Percentiles rank a stretch among this genome's conserved stretches.
phyloP scores from a whole-genome alignment of 2,113 vertebrate species.

The Pao palembangensis region DNA sequence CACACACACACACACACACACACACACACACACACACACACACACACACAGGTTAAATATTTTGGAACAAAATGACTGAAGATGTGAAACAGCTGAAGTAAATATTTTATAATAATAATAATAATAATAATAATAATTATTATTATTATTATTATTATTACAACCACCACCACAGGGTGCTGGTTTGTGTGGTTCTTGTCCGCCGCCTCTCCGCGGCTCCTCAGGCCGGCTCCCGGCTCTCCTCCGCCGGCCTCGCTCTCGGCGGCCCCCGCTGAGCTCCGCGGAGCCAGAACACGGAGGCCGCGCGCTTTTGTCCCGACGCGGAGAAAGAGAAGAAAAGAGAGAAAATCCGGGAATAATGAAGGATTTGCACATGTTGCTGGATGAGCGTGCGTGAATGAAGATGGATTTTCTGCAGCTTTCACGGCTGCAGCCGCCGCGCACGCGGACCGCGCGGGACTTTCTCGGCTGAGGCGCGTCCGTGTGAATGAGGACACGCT shows the following conservation, averaged over 20 bases:
- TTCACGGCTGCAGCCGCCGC: not conserved
- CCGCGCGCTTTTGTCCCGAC: constrained; percentile 63
- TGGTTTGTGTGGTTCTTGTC: not conserved
- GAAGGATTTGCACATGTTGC: constrained; percentile 81
- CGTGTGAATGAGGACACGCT: constrained; percentile 80
- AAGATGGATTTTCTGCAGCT: constrained; percentile 56
- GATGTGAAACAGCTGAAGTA: not conserved
- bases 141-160: too few species aligned
- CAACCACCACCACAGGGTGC: too few species aligned
- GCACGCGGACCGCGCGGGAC: constrained; percentile 55
- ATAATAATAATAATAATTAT: too few species aligned
- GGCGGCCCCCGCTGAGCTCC: not conserved
- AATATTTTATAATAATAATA: not conserved
- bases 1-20: constrained; percentile 22
- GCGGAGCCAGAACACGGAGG: constrained; percentile 61
- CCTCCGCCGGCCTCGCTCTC: not conserved
- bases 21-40: constrained; percentile 21
- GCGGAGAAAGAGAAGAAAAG: constrained; percentile 22
- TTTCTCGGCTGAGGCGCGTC: constrained; percentile 64
- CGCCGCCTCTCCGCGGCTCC: not conserved
- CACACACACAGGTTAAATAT: constrained; percentile 8
- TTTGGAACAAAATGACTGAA: too few species aligned
- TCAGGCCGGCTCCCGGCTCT: not conserved
- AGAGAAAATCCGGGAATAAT: constrained; percentile 81
- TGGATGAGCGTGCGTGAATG: constrained; percentile 81